Evolutionary conservation across 2,888 invertebrate species (phyloP).

Genomic region (Minunthozetes semirufus): DNA sequence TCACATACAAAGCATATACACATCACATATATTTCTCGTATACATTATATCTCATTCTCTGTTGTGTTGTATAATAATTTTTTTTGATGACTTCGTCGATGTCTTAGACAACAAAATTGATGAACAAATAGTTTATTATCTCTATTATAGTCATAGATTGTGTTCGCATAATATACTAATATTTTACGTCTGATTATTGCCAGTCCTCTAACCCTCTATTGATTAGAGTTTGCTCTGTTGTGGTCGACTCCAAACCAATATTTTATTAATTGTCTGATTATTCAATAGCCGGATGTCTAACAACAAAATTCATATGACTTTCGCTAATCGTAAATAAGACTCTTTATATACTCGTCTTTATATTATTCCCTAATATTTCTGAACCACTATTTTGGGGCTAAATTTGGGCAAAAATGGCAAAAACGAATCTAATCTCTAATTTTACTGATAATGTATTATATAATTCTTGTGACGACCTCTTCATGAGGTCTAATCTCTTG

Average conservation of each 20-base stretch:
- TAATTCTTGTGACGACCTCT: constrained; percentile 7
- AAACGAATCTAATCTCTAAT: too few relatives aligned
- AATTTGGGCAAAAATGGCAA: neutral
- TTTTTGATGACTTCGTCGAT: constrained; percentile 15
- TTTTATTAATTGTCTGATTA: neutral
- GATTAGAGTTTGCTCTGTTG: too few relatives aligned
- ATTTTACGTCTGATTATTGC: neutral
- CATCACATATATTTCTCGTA: too few relatives aligned
- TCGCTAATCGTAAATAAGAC: neutral
- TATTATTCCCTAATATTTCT: neutral
- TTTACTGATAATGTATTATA: neutral
- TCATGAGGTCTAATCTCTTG: constrained; percentile 7
- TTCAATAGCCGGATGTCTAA: neutral
- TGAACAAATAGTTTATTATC: constrained; percentile 3
- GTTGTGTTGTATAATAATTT: neutral
- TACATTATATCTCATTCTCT: neutral
- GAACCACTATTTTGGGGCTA: neutral
- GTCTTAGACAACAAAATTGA: neutral
- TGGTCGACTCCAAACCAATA: neutral
- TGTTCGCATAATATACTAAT: constrained; percentile 7
- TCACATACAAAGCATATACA: too few relatives aligned
- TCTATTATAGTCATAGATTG: neutral
- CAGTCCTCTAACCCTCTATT: neutral
- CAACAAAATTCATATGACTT: neutral
- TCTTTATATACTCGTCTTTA: neutral